phyloP scores from a whole-genome alignment of 2,797 vertebrate genomes.

The Manis pentadactyla region DNA sequence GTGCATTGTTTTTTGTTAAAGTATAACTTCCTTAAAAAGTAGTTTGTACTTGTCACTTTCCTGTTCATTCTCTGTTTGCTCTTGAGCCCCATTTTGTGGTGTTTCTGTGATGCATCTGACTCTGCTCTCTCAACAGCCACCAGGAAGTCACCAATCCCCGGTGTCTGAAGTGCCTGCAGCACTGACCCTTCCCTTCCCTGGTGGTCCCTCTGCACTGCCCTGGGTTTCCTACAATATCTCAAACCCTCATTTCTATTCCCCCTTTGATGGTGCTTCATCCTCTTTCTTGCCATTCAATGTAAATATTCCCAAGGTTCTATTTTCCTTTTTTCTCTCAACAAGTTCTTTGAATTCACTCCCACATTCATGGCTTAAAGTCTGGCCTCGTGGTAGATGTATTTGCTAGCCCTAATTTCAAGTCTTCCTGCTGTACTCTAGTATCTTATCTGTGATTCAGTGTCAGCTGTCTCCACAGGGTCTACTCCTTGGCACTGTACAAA shows the following conservation, averaged over 20 bases:
- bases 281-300: constrained; percentile 47
- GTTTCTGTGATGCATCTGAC: background rate
- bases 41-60: background rate
- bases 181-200: background rate
- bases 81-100: background rate
- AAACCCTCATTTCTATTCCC: background rate
- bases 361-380: background rate
- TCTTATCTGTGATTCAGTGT: background rate
- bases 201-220: background rate
- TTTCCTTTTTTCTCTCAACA: constrained; percentile 16
- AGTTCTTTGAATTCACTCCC: constrained; percentile 41
- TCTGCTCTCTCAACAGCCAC: background rate
- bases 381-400: background rate
- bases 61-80: background rate
- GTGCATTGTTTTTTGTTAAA: constrained; percentile 39
- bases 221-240: background rate
- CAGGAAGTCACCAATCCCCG: background rate
- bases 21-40: background rate
- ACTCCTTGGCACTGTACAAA: background rate
- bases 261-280: constrained; percentile 11
- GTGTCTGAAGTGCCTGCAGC: background rate
- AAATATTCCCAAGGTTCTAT: constrained; percentile 45
- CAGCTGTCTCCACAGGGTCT: background rate
- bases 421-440: background rate
- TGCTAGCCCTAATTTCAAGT: constrained; percentile 33